A percentile compares a stretch with the other conserved stretches of the same genome.
Conservation (phyloP, 1,140 invertebrate genomes). For the Epicauta chinensis region DNA sequence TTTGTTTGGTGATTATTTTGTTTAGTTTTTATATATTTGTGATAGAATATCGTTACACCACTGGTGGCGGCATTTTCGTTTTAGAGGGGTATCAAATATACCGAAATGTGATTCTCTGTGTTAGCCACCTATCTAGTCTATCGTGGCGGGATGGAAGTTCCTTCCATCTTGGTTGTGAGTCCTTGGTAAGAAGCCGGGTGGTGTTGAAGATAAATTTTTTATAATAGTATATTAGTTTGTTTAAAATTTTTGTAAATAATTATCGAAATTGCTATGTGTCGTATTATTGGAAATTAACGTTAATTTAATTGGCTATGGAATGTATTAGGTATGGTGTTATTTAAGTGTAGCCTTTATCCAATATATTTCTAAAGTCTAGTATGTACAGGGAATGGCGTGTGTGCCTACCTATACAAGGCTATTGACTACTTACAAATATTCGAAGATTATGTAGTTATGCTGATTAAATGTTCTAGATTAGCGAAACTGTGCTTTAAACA, state of each 20-base stretch:
- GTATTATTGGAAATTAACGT: constrained; percentile 24
- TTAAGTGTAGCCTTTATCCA: constrained; percentile 39
- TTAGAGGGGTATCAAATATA: constrained; percentile 45
- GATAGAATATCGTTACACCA: too few relatives aligned
- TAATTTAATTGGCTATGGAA: constrained; percentile 34
- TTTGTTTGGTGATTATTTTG: too few relatives aligned
- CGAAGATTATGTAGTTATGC: constrained; percentile 41
- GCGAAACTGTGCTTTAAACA: constrained; percentile 41
- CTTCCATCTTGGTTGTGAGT: constrained; percentile 45
- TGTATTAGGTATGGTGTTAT: constrained; percentile 43
- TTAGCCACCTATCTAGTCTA: constrained; percentile 40
- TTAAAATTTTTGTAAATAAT: constrained; percentile 20
- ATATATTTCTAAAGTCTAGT: constrained; percentile 37
- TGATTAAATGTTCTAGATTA: constrained; percentile 42
- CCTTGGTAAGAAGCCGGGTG: constrained; percentile 41
- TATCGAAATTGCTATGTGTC: constrained; percentile 30
- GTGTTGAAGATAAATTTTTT: constrained; percentile 26
- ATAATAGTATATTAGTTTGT: too few relatives aligned
- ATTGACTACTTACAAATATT: constrained; percentile 36
- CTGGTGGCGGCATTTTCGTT: constrained; percentile 42
- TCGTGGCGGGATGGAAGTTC: constrained; percentile 44
- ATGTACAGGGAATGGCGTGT: constrained; percentile 39
- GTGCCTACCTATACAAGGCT: constrained; percentile 39
- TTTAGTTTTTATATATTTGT: too few relatives aligned
- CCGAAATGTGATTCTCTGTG: constrained; percentile 37